phyloP scores from a whole-genome alignment of 2,888 invertebrate genomes.

The Drosophila dives region DNA sequence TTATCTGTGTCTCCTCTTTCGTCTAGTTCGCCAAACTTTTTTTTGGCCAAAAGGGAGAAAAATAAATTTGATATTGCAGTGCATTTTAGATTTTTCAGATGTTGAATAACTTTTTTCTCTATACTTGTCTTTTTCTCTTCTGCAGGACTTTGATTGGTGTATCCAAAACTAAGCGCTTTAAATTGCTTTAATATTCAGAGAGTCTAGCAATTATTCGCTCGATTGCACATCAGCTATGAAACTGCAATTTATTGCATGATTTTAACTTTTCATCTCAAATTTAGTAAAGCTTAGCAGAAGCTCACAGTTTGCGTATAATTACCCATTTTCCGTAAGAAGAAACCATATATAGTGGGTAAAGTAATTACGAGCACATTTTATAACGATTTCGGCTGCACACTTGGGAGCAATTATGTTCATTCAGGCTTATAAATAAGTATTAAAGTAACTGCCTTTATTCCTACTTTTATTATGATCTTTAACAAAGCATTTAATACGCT shows the following conservation, averaged over 20 bases:
- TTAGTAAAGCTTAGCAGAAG: conserved; percentile 3
- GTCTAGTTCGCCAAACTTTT: conserved; percentile 26
- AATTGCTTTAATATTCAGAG: conserved; percentile 7
- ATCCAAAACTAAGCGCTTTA: conserved; percentile 34
- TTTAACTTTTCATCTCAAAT: conserved; percentile 10
- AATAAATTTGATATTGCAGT: conserved; percentile 35
- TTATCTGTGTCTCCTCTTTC: neutral
- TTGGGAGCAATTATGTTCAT: conserved; percentile 32
- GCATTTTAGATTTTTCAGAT: conserved; percentile 19
- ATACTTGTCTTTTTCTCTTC: conserved; percentile 3
- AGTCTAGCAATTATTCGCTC: conserved; percentile 23
- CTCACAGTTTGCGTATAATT: conserved; percentile 33
- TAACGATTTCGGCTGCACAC: conserved; percentile 9
- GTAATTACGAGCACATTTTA: conserved; percentile 35
- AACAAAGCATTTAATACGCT: neutral
- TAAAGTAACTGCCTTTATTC: neutral
- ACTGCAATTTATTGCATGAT: conserved; percentile 23
- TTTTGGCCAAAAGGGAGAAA: conserved; percentile 18
- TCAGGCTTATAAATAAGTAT: conserved; percentile 14
- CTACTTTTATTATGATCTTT: neutral
- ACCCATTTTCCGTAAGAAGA: conserved; percentile 16
- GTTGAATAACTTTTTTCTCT: conserved; percentile 34
- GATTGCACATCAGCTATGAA: conserved; percentile 26
- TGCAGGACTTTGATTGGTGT: conserved; percentile 34
- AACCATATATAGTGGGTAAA: conserved; percentile 7